These are phyloP conservation scores for Nebria brevicollis DNA, from an alignment of 2,888 invertebrate species.

Conservation along the genomic window DNA sequence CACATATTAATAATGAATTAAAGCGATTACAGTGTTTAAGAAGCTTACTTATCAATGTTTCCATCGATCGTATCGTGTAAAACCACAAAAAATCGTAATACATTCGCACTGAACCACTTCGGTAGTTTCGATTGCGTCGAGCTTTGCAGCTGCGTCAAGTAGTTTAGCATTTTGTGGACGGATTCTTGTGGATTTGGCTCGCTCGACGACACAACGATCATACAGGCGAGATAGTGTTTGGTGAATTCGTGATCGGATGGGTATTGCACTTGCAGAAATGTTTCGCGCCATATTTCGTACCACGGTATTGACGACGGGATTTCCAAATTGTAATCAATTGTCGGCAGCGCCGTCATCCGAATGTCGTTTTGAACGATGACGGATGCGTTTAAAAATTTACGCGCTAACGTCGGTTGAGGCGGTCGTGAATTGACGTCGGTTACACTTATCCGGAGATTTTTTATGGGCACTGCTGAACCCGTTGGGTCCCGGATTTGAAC, in stretches of 20 bases:
- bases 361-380: constrained; percentile 59
- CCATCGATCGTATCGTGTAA: constrained; percentile 83
- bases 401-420: constrained; percentile 82
- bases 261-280: constrained; percentile 86
- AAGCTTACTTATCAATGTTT: constrained; percentile 77
- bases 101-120: constrained; percentile 83
- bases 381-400: constrained; percentile 78
- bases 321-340: constrained; percentile 69
- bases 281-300: constrained; percentile 96
- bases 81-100: constrained; percentile 89
- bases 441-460: constrained; percentile 81
- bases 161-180: constrained; percentile 82
- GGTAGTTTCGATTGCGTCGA: constrained; percentile 81
- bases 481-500: constrained; percentile 87
- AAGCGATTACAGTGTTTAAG: neutral
- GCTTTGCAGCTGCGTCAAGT: constrained; percentile 81
- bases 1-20: neutral
- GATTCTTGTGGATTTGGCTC: constrained; percentile 84
- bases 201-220: constrained; percentile 77
- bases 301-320: constrained; percentile 86
- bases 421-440: constrained; percentile 85
- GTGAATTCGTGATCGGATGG: constrained; percentile 97
- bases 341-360: constrained; percentile 52
- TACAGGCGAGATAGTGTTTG: constrained; percentile 85
- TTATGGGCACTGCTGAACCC: constrained; percentile 76